Conservation (phyloP, 2,113 vertebrate genomes). For the Gila orcuttii region DNA sequence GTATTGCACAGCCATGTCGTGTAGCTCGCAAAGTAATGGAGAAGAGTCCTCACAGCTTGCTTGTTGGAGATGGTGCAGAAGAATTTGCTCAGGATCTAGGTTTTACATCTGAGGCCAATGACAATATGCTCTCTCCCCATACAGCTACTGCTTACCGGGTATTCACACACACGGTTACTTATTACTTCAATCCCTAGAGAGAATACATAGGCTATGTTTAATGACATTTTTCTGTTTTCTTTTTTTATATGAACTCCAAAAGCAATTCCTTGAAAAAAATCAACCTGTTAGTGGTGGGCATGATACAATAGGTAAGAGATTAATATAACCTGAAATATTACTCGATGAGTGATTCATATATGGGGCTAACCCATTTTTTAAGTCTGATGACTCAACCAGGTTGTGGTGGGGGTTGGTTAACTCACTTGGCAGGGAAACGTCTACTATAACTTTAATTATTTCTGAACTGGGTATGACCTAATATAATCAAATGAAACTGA, state of each 20-base stretch:
- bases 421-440: neutral
- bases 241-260: neutral
- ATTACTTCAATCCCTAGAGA: neutral
- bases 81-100: constrained; percentile 57
- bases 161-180: neutral
- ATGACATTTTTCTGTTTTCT: neutral
- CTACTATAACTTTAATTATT: neutral
- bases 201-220: neutral
- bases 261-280: constrained; percentile 63
- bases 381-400: neutral
- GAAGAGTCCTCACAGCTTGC: constrained; percentile 56
- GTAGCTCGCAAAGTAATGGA: constrained; percentile 58
- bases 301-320: constrained; percentile 61
- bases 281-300: constrained; percentile 37
- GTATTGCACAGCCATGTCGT: constrained; percentile 47
- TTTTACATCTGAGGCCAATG: constrained; percentile 59
- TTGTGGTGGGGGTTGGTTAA: neutral
- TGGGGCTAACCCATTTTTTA: neutral
- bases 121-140: constrained; percentile 55
- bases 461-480: neutral
- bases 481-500: neutral
- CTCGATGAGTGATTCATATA: neutral
- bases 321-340: neutral
- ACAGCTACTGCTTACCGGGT: constrained; percentile 63
- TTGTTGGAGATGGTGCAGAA: constrained; percentile 61